Evolutionary conservation across 2,888 invertebrate species (phyloP).

Genomic region (Allygus modestus): DNA sequence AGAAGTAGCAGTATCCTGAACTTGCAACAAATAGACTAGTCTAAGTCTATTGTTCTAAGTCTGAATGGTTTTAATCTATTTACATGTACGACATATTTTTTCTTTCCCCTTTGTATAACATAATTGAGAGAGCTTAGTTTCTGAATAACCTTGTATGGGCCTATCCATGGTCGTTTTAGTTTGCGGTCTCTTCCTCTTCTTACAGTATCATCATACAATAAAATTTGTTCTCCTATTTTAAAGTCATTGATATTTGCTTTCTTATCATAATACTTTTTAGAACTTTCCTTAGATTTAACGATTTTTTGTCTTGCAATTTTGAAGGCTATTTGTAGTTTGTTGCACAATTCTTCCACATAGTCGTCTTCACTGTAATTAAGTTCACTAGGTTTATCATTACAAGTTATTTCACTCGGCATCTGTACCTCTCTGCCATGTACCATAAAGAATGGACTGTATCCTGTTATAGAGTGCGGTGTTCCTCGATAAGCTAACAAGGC

Average conservation of each 20-base stretch:
- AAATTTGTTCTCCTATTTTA: constrained; percentile 14
- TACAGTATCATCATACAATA: constrained; percentile 42
- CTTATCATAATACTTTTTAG: constrained; percentile 42
- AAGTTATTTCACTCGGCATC: constrained; percentile 27
- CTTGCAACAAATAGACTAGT: constrained; percentile 20
- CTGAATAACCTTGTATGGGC: constrained; percentile 30
- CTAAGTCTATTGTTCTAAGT: not conserved
- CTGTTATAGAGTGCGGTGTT: not conserved
- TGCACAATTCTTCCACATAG: constrained; percentile 28
- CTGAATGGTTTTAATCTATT: constrained; percentile 44
- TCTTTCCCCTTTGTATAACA: constrained; percentile 28
- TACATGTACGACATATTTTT: constrained; percentile 8
- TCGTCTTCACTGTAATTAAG: constrained; percentile 38
- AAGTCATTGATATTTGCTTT: not conserved
- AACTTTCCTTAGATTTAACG: not conserved
- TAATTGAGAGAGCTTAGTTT: constrained; percentile 19
- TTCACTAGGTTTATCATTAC: constrained; percentile 2
- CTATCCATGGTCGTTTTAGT: constrained; percentile 48
- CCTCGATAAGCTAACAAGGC: constrained; percentile 70
- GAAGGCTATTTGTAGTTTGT: constrained; percentile 5
- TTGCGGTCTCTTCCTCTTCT: constrained; percentile 43
- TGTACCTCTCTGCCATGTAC: constrained; percentile 2
- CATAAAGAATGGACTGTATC: constrained; percentile 3
- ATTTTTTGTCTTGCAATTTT: not conserved
- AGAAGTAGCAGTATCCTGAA: not conserved